Evolutionary conservation across 1,140 invertebrate species (phyloP).

Genomic region (Apocrypta bakeri): DNA sequence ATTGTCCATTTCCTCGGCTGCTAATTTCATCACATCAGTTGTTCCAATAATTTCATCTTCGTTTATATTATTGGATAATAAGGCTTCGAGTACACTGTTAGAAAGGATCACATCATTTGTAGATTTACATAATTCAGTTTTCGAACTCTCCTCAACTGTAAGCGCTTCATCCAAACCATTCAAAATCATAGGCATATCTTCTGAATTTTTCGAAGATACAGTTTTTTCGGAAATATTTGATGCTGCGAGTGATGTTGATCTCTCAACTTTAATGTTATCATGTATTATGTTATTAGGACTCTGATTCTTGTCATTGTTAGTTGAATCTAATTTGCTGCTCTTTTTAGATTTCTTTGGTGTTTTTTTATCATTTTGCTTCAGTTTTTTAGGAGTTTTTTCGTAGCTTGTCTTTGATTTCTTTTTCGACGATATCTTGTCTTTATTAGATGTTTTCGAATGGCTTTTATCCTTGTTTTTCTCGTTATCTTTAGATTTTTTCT

Average conservation of each 20-base stretch:
- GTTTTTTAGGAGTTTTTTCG: neutral
- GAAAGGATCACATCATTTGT: neutral
- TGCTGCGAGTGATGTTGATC: too few relatives aligned
- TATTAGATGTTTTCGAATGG: neutral
- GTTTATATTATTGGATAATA: constrained; percentile 30
- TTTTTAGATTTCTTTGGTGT: neutral
- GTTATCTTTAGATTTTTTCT: neutral
- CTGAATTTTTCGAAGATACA: neutral
- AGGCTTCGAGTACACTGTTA: neutral
- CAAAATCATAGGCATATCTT: neutral
- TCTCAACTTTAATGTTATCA: too few relatives aligned
- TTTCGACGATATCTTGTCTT: neutral
- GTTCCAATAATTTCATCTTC: neutral
- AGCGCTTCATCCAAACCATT: neutral
- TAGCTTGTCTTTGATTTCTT: neutral
- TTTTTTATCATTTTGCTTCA: neutral
- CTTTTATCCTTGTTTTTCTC: neutral
- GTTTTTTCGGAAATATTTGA: too few relatives aligned
- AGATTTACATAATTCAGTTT: neutral
- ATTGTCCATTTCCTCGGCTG: constrained; percentile 21
- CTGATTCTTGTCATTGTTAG: neutral
- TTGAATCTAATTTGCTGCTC: neutral
- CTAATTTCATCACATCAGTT: constrained; percentile 10
- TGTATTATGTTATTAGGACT: neutral
- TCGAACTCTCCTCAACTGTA: neutral